Evolutionary conservation across 2,113 vertebrate species (phyloP).

Genomic region (Pseudorhombus dupliciocellatus): DNA sequence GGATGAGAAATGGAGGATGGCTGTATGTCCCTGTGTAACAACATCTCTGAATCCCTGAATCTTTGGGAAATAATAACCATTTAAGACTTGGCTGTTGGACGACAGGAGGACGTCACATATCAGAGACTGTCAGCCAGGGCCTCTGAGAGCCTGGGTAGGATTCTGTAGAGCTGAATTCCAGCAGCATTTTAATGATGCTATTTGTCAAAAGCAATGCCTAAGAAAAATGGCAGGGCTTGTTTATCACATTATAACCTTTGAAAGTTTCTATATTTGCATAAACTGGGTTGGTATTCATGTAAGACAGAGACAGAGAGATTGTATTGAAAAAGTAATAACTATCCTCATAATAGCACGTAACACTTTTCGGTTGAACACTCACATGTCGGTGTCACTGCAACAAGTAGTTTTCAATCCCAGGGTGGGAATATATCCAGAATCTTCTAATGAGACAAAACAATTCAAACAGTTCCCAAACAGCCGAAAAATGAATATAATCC

Average conservation of each 20-base stretch:
- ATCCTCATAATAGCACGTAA: too few species aligned
- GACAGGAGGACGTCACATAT: neutral
- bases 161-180: neutral
- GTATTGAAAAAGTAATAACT: too few species aligned
- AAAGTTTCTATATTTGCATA: too few species aligned
- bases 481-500: constrained; percentile 3
- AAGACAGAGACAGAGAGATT: too few species aligned
- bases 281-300: too few species aligned
- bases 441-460: constrained; percentile 7
- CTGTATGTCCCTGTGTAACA: neutral
- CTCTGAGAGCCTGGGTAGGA: neutral
- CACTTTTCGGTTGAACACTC: too few species aligned
- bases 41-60: neutral
- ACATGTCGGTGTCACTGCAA: constrained; percentile 13
- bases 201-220: too few species aligned
- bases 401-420: constrained; percentile 14
- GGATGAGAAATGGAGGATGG: neutral
- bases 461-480: constrained; percentile 1
- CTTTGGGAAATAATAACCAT: neutral
- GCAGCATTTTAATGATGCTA: neutral
- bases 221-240: neutral
- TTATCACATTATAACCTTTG: neutral
- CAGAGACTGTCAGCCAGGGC: neutral
- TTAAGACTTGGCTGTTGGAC: constrained; percentile 1
- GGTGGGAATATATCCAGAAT: neutral